These are phyloP conservation scores for Caenorhabditis becei DNA, from an alignment of 2,888 invertebrate species.

Conservation along the genomic window DNA sequence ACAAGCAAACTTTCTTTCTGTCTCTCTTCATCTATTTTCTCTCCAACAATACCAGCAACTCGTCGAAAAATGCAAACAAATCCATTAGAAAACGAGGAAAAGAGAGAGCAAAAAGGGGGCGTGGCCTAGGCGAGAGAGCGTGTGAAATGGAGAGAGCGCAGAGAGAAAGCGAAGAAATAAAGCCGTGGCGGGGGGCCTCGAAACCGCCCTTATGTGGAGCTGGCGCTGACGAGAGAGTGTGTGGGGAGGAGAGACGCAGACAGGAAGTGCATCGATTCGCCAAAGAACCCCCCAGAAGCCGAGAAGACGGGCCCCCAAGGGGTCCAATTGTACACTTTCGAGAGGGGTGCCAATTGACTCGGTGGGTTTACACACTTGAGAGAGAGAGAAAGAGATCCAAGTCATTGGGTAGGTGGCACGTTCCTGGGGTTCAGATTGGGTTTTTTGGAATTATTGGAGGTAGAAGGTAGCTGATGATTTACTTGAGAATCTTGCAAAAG, in stretches of 20 bases:
- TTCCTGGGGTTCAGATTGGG: too few species aligned
- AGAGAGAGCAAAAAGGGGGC: constrained; percentile 6
- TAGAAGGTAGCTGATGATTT: too few species aligned
- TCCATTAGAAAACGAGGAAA: constrained; percentile 26
- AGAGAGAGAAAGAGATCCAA: too few species aligned
- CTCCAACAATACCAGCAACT: not conserved
- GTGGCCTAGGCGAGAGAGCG: not conserved
- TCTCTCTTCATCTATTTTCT: not conserved
- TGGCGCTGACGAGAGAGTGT: constrained; percentile 2
- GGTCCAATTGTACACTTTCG: constrained; percentile 35
- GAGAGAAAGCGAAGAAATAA: constrained; percentile 1
- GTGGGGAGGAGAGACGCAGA: constrained; percentile 1
- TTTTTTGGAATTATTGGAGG: too few species aligned
- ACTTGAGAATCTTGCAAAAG: too few species aligned
- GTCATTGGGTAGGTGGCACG: too few species aligned
- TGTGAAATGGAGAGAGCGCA: not conserved
- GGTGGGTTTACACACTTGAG: too few species aligned
- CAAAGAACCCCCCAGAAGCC: constrained; percentile 14
- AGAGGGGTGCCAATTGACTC: constrained; percentile 11
- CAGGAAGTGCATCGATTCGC: constrained; percentile 52
- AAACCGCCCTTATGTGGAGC: constrained; percentile 5
- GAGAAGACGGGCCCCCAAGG: not conserved
- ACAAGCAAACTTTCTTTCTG: too few species aligned
- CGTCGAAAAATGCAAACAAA: constrained; percentile 44
- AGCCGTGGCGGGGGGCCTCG: not conserved